phyloP scores from a whole-genome alignment of 2,888 invertebrate genomes.

The Synergus gifuensis region DNA sequence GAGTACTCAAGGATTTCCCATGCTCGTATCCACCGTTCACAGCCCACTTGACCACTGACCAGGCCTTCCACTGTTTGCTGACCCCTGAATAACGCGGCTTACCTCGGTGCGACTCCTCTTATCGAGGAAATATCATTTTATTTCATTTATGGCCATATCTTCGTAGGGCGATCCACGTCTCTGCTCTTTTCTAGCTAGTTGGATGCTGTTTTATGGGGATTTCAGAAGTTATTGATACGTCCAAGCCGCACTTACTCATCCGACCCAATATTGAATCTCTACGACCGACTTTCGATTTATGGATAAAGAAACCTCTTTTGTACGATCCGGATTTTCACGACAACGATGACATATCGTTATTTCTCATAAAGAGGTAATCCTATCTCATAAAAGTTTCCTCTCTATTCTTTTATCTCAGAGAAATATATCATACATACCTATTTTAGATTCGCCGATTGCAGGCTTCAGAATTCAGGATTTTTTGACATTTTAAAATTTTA shows the following conservation, averaged over 20 bases:
- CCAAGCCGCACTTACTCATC: constrained; percentile 43
- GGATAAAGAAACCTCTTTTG: constrained; percentile 39
- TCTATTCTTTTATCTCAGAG: background rate
- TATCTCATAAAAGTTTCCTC: background rate
- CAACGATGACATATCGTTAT: constrained; percentile 41
- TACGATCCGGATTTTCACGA: constrained; percentile 33
- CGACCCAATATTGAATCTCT: constrained; percentile 40
- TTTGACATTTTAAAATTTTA: no score
- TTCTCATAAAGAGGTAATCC: constrained; percentile 29
- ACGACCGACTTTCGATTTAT: constrained; percentile 38
- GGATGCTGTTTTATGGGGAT: constrained; percentile 52
- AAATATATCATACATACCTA: background rate
- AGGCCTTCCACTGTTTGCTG: constrained; percentile 58
- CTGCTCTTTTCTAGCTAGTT: constrained; percentile 15
- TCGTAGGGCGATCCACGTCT: constrained; percentile 48
- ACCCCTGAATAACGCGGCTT: constrained; percentile 74
- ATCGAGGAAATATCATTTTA: constrained; percentile 75
- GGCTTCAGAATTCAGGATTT: no score
- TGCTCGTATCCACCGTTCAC: constrained; percentile 43
- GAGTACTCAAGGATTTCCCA: constrained; percentile 69
- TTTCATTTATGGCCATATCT: constrained; percentile 76
- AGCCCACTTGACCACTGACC: constrained; percentile 52
- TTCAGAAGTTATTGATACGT: constrained; percentile 57
- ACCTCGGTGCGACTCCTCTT: constrained; percentile 61
- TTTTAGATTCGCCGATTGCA: no score